phyloP scores from a whole-genome alignment of 2,888 invertebrate genomes.

The Linnaemya tessellans region DNA sequence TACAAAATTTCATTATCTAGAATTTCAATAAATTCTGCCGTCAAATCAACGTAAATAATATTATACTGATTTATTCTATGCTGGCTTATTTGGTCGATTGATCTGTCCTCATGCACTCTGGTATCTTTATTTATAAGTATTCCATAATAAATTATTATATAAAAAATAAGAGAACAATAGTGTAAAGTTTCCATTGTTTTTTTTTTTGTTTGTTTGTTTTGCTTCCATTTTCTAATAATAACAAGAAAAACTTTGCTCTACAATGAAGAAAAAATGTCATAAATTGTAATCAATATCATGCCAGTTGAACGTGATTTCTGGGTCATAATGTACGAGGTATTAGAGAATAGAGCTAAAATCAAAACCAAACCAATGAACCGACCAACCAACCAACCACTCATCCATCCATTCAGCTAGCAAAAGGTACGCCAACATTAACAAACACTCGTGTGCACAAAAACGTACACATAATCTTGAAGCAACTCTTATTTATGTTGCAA shows the following conservation, averaged over 20 bases:
- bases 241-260: constrained; percentile 34
- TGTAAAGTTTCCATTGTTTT: constrained; percentile 56
- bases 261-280: constrained; percentile 59
- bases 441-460: constrained; percentile 3
- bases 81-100: constrained; percentile 24
- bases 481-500: constrained; percentile 71
- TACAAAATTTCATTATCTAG: constrained; percentile 44
- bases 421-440: constrained; percentile 44
- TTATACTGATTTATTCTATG: constrained; percentile 53
- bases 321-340: constrained; percentile 63
- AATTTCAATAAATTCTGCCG: constrained; percentile 53
- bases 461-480: constrained; percentile 48
- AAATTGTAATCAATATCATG: constrained; percentile 72
- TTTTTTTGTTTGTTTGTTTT: not conserved
- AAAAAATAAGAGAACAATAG: constrained; percentile 29
- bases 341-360: constrained; percentile 53
- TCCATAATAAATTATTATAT: constrained; percentile 43
- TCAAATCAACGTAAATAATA: constrained; percentile 51
- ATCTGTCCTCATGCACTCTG: constrained; percentile 32
- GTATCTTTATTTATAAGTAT: constrained; percentile 21
- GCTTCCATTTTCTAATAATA: not conserved
- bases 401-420: constrained; percentile 42
- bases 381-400: constrained; percentile 40
- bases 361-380: constrained; percentile 41
- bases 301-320: constrained; percentile 71